Percentiles rank a stretch among this genome's conserved stretches.
Evolutionary conservation across 2,113 vertebrate genomes (phyloP).

Genomic region (Pagrus major): DNA sequence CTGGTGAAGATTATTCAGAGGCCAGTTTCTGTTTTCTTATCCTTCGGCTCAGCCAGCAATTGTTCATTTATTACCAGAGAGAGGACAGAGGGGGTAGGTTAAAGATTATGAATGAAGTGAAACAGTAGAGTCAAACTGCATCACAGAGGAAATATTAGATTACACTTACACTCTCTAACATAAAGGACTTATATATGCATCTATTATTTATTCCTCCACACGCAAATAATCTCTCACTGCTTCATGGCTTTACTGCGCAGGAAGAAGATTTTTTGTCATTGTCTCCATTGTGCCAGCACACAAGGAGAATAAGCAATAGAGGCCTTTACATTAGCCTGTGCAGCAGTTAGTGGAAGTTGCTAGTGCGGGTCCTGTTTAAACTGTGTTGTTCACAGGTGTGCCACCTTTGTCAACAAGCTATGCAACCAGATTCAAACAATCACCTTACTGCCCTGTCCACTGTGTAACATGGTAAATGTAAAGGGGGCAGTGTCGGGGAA

Average conservation of each 20-base stretch:
- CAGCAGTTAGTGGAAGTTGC: conserved; percentile 58
- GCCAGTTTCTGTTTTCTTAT: conserved; percentile 58
- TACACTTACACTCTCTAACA: neutral
- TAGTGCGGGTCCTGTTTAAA: conserved; percentile 30
- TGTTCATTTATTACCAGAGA: conserved; percentile 45
- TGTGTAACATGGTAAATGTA: conserved; percentile 1
- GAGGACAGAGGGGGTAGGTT: neutral
- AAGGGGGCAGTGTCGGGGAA: neutral
- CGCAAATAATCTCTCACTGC: neutral
- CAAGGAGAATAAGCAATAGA: neutral
- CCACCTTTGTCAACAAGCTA: conserved; percentile 35
- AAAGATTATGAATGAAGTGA: conserved; percentile 15
- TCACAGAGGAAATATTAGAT: neutral
- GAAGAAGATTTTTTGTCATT: conserved; percentile 2
- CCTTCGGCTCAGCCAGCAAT: conserved; percentile 48
- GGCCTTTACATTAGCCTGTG: conserved; percentile 17
- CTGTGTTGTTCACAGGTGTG: conserved; percentile 38
- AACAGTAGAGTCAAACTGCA: neutral
- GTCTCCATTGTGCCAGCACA: conserved; percentile 34
- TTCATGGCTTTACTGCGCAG: conserved; percentile 10
- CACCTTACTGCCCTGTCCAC: neutral
- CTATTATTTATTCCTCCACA: neutral
- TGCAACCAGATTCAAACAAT: conserved; percentile 33
- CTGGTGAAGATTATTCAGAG: conserved; percentile 45
- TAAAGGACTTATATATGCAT: neutral